Evolutionary conservation across 2,113 vertebrate genomes (phyloP), one percentile per base, ranked within the genome.

Genomic region (Loxodonta africana): DNA sequence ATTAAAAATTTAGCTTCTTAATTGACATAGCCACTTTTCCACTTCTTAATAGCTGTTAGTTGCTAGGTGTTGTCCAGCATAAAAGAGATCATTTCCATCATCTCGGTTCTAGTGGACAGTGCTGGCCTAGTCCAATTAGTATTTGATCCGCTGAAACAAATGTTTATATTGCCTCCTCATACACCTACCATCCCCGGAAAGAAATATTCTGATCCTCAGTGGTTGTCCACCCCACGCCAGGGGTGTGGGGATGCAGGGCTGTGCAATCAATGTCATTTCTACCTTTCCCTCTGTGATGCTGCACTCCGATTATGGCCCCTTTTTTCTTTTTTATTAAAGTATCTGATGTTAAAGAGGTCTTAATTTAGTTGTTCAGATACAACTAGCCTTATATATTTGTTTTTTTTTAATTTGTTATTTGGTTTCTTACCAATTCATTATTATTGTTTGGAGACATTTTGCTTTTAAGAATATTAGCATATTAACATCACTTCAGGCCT

Each of bases 171-270:
- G 57, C 0, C 67, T 15, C 1, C 1, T 8, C 25, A 0, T 11
- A 65, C 51, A 23, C 21, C 84, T 30, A 37, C 30, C 9, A 48
- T 44, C 92, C 15, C 67, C 23, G n/a, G 51, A 12, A 10, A 14
- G 67, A 1, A 60, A 1, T 33, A 65, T 26, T 26, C 1, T 12
- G 6, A 9, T 12, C 25, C 41, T 80, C 3, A 28, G 15, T n/a
- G 62, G 11, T 23, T 23, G n/a, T 90, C 25, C 8, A 30, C 28
- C 81, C 25, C 85, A 30, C 51, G 4, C 9, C 1, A 1, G 1
- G 18, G 44, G 6, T 6, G 26, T 4, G 3, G 1, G 23, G 51
- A 60, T 30, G 25, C 26, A 86, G 12, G 15, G 0, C 1, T 51
- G 2, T 37, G 2, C 1, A 18, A 3, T 1, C 20, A 20, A 69